Conservation (phyloP, 2,888 invertebrate genomes). For the Sphinx pinastri region DNA sequence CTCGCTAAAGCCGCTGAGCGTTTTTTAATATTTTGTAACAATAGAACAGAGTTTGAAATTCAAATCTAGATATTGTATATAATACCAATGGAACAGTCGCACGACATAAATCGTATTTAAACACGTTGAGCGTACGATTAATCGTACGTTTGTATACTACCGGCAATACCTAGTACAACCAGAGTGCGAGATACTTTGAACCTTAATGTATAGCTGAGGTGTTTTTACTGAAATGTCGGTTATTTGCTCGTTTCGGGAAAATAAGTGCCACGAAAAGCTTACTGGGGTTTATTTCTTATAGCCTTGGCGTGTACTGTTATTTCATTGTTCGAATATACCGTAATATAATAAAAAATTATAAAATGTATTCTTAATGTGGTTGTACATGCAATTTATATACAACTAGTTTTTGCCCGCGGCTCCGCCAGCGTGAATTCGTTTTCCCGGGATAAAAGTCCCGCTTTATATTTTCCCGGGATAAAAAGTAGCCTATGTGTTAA, state of each 20-base stretch:
- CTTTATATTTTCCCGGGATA: too few relatives aligned
- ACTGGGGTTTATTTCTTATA: neutral
- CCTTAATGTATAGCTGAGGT: neutral
- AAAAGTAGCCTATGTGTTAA: too few relatives aligned
- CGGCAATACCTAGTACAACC: too few relatives aligned
- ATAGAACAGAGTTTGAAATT: too few relatives aligned
- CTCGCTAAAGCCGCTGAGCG: neutral
- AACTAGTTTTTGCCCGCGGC: too few relatives aligned
- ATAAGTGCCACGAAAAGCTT: neutral
- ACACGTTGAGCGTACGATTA: neutral
- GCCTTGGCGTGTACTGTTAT: slow-evolving; percentile 8
- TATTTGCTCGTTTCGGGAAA: slow-evolving; percentile 6
- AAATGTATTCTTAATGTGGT: neutral
- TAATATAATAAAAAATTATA: neutral
- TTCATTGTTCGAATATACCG: slow-evolving; percentile 5
- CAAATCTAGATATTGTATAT: too few relatives aligned
- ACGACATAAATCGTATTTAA: too few relatives aligned
- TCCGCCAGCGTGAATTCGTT: too few relatives aligned
- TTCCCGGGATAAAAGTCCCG: too few relatives aligned
- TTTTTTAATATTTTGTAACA: neutral
- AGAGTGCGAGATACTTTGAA: neutral
- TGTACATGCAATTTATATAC: too few relatives aligned
- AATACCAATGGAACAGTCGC: too few relatives aligned
- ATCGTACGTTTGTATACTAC: neutral
- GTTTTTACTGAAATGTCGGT: neutral